Percentiles rank a stretch among this genome's conserved stretches.
Evolutionary conservation across 2,888 invertebrate species (phyloP).

Genomic region (Aphodius granarius): DNA sequence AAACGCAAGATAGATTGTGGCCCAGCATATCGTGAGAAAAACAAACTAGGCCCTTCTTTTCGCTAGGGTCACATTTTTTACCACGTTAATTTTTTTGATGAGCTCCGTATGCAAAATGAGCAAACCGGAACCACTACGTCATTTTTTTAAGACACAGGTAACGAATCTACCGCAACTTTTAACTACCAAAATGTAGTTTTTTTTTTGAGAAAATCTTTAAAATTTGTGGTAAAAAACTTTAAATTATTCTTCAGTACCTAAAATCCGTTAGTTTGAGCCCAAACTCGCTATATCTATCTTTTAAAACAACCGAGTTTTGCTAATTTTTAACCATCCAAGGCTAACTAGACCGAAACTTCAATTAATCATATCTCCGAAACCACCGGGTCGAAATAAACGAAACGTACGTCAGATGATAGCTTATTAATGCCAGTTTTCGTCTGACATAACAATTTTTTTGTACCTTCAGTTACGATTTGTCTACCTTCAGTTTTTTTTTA

Average conservation of each 20-base stretch:
- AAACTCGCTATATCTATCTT: neutral
- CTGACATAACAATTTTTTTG: neutral
- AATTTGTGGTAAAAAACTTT: neutral
- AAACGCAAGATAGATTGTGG: slow-evolving; percentile 40
- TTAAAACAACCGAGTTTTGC: neutral
- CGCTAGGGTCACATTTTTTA: neutral
- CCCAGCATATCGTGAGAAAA: slow-evolving; percentile 36
- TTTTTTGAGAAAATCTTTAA: neutral
- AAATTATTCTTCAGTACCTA: neutral
- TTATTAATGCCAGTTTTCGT: neutral
- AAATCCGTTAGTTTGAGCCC: neutral
- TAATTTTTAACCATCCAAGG: neutral
- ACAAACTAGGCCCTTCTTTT: slow-evolving; percentile 22
- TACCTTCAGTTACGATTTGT: too few species aligned
- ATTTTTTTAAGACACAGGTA: slow-evolving; percentile 49
- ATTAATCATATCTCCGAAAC: neutral
- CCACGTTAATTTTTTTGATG: slow-evolving; percentile 12
- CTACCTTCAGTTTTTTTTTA: neutral
- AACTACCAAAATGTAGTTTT: neutral
- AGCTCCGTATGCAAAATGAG: neutral
- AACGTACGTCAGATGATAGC: neutral
- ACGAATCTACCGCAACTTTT: neutral
- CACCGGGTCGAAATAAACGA: neutral
- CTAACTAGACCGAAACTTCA: neutral
- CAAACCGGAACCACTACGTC: neutral